Percentiles rank a stretch among this genome's conserved stretches.
Evolutionary conservation across 53 echinoderm and acorn worm genomes (phyloP).

Genomic region (Echinarachnius parma): DNA sequence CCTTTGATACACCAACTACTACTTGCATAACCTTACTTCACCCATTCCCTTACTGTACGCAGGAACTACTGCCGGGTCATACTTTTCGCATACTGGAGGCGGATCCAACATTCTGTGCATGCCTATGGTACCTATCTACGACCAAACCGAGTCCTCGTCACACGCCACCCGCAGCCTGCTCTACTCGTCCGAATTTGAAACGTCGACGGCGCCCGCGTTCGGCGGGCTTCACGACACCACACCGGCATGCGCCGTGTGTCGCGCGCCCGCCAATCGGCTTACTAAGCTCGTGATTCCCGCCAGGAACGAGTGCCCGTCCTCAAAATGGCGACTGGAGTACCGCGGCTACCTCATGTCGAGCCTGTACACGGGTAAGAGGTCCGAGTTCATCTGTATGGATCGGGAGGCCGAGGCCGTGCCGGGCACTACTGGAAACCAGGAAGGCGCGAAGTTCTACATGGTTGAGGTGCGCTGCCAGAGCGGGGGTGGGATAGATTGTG

Average conservation of each 20-base stretch:
- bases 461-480: slow-evolving; percentile 48
- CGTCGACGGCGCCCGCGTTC: background rate
- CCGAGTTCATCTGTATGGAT: slow-evolving; percentile 43
- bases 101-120: slow-evolving; percentile 36
- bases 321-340: slow-evolving; percentile 55
- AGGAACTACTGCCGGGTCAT: slow-evolving; percentile 28
- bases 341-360: slow-evolving; percentile 43
- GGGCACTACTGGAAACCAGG: slow-evolving; percentile 15
- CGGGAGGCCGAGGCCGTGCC: slow-evolving; percentile 21
- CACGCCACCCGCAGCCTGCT: slow-evolving; percentile 16
- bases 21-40: too few species aligned
- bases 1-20: background rate
- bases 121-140: slow-evolving; percentile 37
- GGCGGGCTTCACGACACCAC: slow-evolving; percentile 25
- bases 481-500: slow-evolving; percentile 41
- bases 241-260: slow-evolving; percentile 51
- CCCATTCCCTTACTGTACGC: background rate
- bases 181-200: slow-evolving; percentile 39
- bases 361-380: background rate
- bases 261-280: slow-evolving; percentile 18
- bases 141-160: background rate
- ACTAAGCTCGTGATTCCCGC: slow-evolving; percentile 51
- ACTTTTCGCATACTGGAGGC: slow-evolving; percentile 26
- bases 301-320: slow-evolving; percentile 49
- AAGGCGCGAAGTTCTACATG: slow-evolving; percentile 44